phyloP scores from a whole-genome alignment of 2,113 vertebrate species.

The Dipodomys spectabilis region DNA sequence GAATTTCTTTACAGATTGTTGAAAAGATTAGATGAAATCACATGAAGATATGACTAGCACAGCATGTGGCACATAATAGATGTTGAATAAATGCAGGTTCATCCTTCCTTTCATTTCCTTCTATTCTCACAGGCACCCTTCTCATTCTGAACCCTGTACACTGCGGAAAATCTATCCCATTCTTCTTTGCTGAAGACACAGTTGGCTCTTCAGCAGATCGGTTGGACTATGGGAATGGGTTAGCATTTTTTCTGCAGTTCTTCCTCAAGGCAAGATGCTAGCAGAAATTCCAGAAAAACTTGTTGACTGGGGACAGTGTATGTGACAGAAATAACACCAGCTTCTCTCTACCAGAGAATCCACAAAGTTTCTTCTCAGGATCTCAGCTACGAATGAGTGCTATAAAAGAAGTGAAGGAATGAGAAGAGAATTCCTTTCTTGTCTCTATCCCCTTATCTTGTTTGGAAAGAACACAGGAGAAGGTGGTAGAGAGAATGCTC shows the following conservation, averaged over 20 bases:
- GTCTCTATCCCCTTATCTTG: neutral
- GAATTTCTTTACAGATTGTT: neutral
- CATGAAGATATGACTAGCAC: neutral
- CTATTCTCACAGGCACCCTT: neutral
- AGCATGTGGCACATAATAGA: neutral
- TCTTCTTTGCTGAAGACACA: neutral
- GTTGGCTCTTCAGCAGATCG: neutral
- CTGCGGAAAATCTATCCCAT: neutral
- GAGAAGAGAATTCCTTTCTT: neutral
- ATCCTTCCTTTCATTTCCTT: neutral
- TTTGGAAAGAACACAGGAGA: neutral
- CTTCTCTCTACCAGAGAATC: neutral
- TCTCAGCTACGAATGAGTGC: neutral
- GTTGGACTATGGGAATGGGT: neutral
- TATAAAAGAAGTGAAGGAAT: neutral
- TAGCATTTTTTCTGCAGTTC: neutral
- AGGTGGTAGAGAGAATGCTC: neutral
- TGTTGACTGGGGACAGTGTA: neutral
- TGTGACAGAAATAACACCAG: neutral
- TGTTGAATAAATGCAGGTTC: neutral
- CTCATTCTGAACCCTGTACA: neutral
- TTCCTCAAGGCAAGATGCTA: neutral
- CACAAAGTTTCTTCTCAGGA: constrained; percentile 17
- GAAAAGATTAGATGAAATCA: neutral
- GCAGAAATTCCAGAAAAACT: neutral